phyloP scores from a whole-genome alignment of 2,888 invertebrate species.

The Geophilus truncorum region DNA sequence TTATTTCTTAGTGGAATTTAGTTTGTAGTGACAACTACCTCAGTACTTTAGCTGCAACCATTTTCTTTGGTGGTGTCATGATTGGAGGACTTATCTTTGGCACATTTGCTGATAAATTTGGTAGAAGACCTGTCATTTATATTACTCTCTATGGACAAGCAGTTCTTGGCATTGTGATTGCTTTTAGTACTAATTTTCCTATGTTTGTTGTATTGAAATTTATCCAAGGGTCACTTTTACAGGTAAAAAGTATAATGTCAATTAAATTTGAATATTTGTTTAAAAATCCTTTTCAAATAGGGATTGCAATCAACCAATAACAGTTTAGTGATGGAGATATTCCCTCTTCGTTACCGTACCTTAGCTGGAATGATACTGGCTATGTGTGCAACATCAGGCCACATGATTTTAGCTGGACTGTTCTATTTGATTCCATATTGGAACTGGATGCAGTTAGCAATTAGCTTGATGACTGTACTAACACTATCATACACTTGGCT shows the following conservation, averaged over 20 bases:
- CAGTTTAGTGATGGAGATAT: conserved; percentile 53
- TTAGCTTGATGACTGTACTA: conserved; percentile 52
- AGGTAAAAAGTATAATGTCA: conserved; percentile 41
- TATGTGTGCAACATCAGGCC: conserved; percentile 50
- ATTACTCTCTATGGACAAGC: conserved; percentile 39
- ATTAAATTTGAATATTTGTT: background rate
- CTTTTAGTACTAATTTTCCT: conserved; percentile 38
- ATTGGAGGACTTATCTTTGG: conserved; percentile 38
- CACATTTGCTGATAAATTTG: conserved; percentile 39
- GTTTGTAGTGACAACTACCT: conserved; percentile 49
- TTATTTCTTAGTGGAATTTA: conserved; percentile 46
- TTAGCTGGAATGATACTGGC: conserved; percentile 52
- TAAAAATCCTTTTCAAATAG: conserved; percentile 39
- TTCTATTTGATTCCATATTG: conserved; percentile 54
- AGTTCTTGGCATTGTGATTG: conserved; percentile 37
- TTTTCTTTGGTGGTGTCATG: conserved; percentile 46
- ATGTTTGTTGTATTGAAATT: conserved; percentile 40
- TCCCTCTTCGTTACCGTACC: conserved; percentile 51
- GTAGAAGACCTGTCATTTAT: conserved; percentile 38
- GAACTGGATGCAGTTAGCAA: conserved; percentile 53
- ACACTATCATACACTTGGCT: conserved; percentile 49
- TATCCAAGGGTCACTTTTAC: conserved; percentile 51
- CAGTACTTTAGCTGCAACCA: conserved; percentile 45
- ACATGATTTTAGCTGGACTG: conserved; percentile 50
- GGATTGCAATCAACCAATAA: conserved; percentile 55